Conservation (phyloP, 2,797 vertebrate species). For the Clarias pachynema region DNA sequence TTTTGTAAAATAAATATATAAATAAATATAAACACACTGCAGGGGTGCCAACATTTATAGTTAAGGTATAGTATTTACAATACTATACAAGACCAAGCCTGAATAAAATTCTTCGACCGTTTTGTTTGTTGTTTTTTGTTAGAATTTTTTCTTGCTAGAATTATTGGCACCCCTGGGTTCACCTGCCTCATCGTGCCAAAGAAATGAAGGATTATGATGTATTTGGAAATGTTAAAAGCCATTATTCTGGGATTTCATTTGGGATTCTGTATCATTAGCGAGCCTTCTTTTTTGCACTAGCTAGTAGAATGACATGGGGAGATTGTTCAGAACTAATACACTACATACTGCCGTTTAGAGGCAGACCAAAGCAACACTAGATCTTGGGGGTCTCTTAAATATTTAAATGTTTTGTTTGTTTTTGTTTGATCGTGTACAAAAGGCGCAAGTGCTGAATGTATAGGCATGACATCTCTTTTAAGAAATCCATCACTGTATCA, state of each 20-base stretch:
- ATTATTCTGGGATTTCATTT: neutral
- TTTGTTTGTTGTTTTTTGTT: neutral
- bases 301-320: neutral
- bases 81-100: neutral
- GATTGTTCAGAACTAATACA: constrained; percentile 43
- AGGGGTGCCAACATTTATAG: neutral
- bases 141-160: neutral
- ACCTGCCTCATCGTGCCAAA: neutral
- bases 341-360: constrained; percentile 63
- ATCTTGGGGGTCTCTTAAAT: constrained; percentile 43
- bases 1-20: neutral
- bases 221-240: neutral
- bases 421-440: constrained; percentile 3
- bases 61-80: neutral
- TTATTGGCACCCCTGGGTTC: neutral
- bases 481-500: constrained; percentile 5
- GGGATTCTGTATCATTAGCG: neutral
- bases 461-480: neutral
- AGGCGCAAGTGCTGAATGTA: constrained; percentile 7
- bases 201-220: neutral
- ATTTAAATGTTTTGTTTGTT: constrained; percentile 31
- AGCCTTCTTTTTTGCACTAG: constrained; percentile 34
- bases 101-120: neutral
- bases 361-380: constrained; percentile 65
- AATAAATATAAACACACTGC: neutral